Conservation (phyloP, 1,140 invertebrate genomes). For the Drosophila teissieri region DNA sequence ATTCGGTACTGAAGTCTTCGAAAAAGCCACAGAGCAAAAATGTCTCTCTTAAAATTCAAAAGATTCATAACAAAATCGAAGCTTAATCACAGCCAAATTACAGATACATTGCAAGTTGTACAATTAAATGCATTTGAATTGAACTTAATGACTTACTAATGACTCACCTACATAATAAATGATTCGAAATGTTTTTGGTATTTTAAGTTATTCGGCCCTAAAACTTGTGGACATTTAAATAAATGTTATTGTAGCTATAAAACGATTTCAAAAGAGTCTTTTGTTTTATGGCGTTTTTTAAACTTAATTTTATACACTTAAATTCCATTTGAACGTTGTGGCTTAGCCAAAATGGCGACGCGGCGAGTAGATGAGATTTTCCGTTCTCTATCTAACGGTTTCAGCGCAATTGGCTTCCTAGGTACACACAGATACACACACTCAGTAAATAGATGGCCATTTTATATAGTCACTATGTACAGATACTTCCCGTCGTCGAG, state of each 20-base stretch:
- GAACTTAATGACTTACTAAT: not conserved
- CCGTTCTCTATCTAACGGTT: slow-evolving; percentile 50
- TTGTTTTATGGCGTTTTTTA: not conserved
- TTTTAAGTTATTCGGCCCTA: not conserved
- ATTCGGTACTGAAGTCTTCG: not conserved
- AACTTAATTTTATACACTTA: not conserved
- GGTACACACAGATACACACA: slow-evolving; percentile 33
- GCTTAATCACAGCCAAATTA: not conserved
- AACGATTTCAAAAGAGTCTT: not conserved
- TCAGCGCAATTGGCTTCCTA: slow-evolving; percentile 69
- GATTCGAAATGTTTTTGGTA: not conserved
- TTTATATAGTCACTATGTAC: slow-evolving; percentile 16
- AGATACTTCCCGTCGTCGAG: slow-evolving; percentile 23
- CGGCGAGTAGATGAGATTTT: slow-evolving; percentile 18
- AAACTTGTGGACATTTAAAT: not conserved
- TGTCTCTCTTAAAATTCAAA: not conserved
- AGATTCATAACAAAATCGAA: too few species aligned
- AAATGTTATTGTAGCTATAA: not conserved
- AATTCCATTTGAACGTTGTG: not conserved
- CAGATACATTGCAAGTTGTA: not conserved
- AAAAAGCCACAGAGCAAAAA: not conserved
- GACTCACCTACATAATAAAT: not conserved
- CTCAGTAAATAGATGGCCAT: not conserved
- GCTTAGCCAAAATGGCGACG: slow-evolving; percentile 32
- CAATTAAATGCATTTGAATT: not conserved